Conservation (phyloP, 2,113 vertebrate species). For the Melanerpes aurifrons region DNA sequence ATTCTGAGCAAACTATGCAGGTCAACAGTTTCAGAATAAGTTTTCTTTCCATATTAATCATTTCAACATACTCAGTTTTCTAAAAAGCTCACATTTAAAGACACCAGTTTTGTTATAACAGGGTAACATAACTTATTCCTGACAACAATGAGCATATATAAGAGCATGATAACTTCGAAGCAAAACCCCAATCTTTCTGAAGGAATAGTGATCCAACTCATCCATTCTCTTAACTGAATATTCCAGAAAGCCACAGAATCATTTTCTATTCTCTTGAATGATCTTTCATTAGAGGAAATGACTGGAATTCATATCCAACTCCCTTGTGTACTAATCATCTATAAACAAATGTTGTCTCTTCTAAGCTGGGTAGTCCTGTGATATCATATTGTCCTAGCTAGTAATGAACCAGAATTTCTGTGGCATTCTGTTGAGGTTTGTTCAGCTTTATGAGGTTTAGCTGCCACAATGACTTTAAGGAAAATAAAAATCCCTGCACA, state of each 20-base stretch:
- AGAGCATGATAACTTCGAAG: background rate
- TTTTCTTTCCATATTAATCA: background rate
- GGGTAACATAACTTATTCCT: background rate
- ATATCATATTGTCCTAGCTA: background rate
- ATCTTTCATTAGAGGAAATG: background rate
- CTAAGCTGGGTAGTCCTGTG: background rate
- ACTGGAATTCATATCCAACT: background rate
- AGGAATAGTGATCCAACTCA: background rate
- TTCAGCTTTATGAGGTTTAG: background rate
- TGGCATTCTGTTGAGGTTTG: background rate
- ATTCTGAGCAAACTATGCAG: background rate
- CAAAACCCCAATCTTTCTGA: background rate
- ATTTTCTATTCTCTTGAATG: background rate
- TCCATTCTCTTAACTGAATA: background rate
- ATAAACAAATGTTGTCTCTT: background rate
- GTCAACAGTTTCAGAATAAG: background rate
- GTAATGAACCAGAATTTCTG: background rate
- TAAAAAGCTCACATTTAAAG: background rate
- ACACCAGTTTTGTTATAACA: background rate
- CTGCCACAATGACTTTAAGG: background rate
- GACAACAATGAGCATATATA: background rate
- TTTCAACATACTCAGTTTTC: background rate
- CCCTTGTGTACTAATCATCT: background rate
- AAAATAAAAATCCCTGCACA: background rate
- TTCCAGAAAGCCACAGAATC: background rate